Conservation (phyloP, 92 coral and sea anemone species). For the Blastomussa wellsi region DNA sequence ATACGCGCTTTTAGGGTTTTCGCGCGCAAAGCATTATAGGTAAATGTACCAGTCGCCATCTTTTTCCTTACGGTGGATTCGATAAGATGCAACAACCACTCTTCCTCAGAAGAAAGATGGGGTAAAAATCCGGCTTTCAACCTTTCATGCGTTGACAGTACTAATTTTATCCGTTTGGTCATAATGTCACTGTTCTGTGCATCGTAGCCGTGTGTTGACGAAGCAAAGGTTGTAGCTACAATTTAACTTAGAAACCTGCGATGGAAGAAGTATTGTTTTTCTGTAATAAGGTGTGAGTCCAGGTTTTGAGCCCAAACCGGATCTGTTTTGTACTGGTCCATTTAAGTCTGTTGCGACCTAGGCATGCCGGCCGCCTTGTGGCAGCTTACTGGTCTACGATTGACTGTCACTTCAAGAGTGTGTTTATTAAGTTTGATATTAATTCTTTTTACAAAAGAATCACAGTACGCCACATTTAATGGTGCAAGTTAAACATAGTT, state of each 20-base stretch:
- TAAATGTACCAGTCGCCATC: too few species aligned
- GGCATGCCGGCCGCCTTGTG: not conserved
- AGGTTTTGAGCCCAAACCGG: not conserved
- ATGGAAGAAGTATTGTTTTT: not conserved
- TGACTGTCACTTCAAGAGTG: conserved; percentile 14
- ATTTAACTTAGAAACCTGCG: not conserved
- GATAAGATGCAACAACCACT: not conserved
- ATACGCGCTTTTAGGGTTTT: too few species aligned
- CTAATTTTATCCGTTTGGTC: not conserved
- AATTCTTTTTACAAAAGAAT: conserved; percentile 46
- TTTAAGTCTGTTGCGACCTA: not conserved
- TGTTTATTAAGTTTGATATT: not conserved
- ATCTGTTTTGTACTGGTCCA: not conserved
- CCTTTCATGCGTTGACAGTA: not conserved
- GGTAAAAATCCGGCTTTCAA: not conserved
- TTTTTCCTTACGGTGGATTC: too few species aligned
- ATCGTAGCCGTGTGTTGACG: not conserved
- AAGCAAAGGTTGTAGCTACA: not conserved
- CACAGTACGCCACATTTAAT: conserved; percentile 15
- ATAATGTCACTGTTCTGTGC: not conserved
- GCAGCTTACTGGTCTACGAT: not conserved
- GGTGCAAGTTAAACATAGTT: too few species aligned
- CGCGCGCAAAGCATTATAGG: too few species aligned
- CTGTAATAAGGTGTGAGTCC: not conserved
- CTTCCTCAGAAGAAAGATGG: not conserved